Conservation (phyloP, 2,888 invertebrate species). For the Periphyllus acericola region DNA sequence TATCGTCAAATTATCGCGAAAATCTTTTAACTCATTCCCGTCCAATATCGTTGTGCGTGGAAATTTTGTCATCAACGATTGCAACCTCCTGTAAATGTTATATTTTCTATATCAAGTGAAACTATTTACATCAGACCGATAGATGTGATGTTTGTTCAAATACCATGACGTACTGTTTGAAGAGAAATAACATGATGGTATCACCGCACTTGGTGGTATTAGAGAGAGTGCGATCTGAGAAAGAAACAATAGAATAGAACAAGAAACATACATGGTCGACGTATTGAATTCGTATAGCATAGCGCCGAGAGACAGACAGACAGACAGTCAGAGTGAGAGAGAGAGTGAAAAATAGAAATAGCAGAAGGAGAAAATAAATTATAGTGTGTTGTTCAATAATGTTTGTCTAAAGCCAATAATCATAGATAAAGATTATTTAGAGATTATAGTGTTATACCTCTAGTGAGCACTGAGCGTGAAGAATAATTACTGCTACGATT, state of each 20-base stretch:
- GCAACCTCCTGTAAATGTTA: constrained; percentile 37
- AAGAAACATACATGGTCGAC: not conserved
- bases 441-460: not conserved
- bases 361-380: not conserved
- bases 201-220: not conserved
- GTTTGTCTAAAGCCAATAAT: not conserved
- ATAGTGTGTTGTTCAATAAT: constrained; percentile 29
- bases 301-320: not conserved
- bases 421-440: not conserved
- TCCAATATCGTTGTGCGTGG: too few species aligned
- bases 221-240: not conserved
- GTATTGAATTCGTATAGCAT: too few species aligned
- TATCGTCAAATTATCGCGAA: not conserved
- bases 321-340: not conserved
- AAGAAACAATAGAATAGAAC: not conserved
- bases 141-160: not conserved
- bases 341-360: not conserved
- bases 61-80: constrained; percentile 38
- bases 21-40: not conserved
- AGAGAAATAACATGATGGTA: not conserved
- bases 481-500: not conserved
- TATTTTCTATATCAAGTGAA: constrained; percentile 33
- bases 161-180: not conserved
- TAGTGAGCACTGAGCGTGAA: not conserved
- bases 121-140: not conserved